A percentile compares a stretch with the other conserved stretches of the same genome.
phyloP scores from a whole-genome alignment of 2,113 vertebrate genomes.

The Epinephelus cyanopodus region DNA sequence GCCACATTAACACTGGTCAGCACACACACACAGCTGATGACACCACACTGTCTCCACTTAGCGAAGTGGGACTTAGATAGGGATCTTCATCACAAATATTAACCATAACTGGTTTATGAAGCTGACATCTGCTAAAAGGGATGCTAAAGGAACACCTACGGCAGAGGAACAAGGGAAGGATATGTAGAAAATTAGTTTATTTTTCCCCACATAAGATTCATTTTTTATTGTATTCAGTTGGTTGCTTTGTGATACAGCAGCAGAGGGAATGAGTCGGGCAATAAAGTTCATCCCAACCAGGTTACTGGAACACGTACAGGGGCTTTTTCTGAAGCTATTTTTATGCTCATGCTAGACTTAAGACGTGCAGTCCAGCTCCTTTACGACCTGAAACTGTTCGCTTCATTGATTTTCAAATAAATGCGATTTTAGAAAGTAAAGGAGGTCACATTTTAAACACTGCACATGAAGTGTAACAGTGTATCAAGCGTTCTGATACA shows the following conservation, averaged over 20 bases:
- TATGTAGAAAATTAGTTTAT: too few relatives aligned
- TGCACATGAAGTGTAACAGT: not conserved
- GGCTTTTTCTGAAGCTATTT: not conserved
- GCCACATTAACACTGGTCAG: not conserved
- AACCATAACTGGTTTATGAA: not conserved
- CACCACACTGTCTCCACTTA: not conserved
- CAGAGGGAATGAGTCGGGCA: not conserved
- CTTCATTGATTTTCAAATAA: slow-evolving; percentile 7
- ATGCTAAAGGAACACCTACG: not conserved
- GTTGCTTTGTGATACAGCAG: not conserved
- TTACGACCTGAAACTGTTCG: not conserved
- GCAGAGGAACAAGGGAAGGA: not conserved
- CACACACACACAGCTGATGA: not conserved
- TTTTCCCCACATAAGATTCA: accelerated
- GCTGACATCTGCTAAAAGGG: not conserved
- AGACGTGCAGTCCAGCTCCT: not conserved
- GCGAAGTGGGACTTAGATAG: not conserved
- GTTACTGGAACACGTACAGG: not conserved
- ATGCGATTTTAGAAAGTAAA: not conserved
- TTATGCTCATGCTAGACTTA: not conserved
- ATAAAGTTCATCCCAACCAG: not conserved
- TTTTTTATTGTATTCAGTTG: not conserved
- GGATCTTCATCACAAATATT: not conserved
- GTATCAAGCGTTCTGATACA: not conserved
- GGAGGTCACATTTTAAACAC: not conserved